These are phyloP conservation scores for Limnephilus lunatus DNA, from an alignment of 2,888 invertebrate species.

Conservation along the genomic window DNA sequence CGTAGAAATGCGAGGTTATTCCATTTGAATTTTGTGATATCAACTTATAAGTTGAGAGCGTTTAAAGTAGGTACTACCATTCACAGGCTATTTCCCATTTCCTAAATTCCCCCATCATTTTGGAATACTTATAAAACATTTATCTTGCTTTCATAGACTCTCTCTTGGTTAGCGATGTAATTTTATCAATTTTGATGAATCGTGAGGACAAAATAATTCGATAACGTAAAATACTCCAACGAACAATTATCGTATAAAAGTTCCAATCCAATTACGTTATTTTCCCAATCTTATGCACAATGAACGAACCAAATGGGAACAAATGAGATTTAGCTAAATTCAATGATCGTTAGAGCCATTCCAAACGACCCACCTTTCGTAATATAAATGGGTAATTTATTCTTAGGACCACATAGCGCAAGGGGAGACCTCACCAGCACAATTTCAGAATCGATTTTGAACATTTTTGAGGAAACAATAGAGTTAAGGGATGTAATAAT, in stretches of 20 bases:
- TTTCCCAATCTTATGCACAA: neutral
- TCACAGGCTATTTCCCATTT: too few relatives aligned
- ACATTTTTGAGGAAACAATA: neutral
- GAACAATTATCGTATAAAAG: neutral
- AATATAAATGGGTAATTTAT: slow-evolving; percentile 2
- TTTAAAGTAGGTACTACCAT: too few relatives aligned
- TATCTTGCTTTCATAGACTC: too few relatives aligned
- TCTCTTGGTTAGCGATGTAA: too few relatives aligned
- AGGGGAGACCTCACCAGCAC: neutral
- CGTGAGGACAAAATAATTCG: neutral
- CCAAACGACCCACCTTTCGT: neutral
- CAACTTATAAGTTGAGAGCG: too few relatives aligned
- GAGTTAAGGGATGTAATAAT: neutral
- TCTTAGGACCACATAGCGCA: neutral
- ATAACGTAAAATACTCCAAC: neutral
- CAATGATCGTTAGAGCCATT: neutral
- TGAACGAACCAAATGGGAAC: neutral
- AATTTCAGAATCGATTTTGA: neutral
- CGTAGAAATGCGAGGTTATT: too few relatives aligned
- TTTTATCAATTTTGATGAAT: neutral
- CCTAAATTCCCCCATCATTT: too few relatives aligned
- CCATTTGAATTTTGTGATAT: too few relatives aligned
- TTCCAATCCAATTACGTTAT: neutral
- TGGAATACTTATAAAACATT: too few relatives aligned
- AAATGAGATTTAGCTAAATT: neutral